Percentiles rank a stretch among this genome's conserved stretches.
phyloP scores from a whole-genome alignment of 2,888 invertebrate species.

The Morpho helenor region DNA sequence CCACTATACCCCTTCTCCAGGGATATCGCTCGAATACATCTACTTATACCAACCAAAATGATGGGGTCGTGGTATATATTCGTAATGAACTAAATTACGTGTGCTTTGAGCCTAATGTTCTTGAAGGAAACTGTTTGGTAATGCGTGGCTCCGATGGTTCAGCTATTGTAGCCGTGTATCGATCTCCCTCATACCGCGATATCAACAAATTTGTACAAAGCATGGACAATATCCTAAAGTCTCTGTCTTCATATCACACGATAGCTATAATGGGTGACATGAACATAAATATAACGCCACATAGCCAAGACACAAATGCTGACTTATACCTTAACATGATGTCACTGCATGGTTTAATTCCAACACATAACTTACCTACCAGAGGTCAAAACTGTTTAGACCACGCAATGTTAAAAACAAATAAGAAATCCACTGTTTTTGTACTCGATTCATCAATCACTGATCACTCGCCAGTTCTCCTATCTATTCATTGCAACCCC shows the following conservation, averaged over 20 bases:
- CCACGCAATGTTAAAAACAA: neutral
- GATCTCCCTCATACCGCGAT: neutral
- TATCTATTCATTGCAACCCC: neutral
- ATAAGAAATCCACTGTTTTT: neutral
- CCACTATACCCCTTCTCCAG: neutral
- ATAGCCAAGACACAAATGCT: neutral
- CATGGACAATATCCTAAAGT: neutral
- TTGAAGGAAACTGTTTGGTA: neutral
- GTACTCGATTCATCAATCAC: neutral
- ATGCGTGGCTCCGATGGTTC: neutral
- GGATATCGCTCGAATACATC: neutral
- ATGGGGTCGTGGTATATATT: neutral
- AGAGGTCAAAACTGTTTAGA: neutral
- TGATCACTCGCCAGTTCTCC: neutral
- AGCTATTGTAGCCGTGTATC: neutral
- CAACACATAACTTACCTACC: neutral
- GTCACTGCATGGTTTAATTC: neutral
- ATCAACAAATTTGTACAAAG: neutral
- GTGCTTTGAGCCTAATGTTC: neutral
- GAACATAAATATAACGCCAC: neutral
- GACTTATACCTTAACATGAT: neutral
- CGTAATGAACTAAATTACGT: neutral
- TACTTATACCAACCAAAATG: conserved; percentile 1
- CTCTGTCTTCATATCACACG: neutral
- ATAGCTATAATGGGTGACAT: neutral